Evolutionary conservation across 2,888 invertebrate genomes (phyloP).

Genomic region (Sturmia bella): DNA sequence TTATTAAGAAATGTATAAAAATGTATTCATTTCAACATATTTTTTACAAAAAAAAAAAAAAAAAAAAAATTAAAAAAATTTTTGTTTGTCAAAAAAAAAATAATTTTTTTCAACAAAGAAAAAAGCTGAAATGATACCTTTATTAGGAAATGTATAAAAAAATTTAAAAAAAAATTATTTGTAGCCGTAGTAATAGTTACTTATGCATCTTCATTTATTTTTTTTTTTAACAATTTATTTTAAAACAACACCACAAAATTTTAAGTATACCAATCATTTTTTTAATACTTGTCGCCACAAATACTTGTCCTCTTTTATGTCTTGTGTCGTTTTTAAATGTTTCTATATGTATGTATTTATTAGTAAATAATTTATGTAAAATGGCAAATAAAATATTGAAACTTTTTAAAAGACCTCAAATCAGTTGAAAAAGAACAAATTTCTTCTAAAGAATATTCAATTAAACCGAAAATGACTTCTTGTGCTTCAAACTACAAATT

Average conservation of each 20-base stretch:
- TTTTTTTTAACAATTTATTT: background rate
- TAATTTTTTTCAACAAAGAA: no score
- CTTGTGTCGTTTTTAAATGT: slow-evolving; percentile 55
- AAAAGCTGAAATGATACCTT: no score
- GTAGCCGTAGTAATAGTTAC: slow-evolving; percentile 11
- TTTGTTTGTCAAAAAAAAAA: no score
- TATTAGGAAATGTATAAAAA: no score
- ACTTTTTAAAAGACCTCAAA: slow-evolving; percentile 29
- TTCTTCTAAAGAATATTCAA: background rate
- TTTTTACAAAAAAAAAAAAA: no score
- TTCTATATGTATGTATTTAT: slow-evolving; percentile 66
- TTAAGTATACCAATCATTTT: slow-evolving; percentile 50
- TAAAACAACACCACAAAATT: slow-evolving; percentile 46
- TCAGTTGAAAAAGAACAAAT: slow-evolving; percentile 13
- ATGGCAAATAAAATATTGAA: slow-evolving; percentile 63
- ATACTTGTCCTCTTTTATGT: slow-evolving; percentile 16
- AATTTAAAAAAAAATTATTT: slow-evolving; percentile 6
- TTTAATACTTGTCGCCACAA: slow-evolving; percentile 12
- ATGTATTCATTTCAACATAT: no score
- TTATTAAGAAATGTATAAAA: no score
- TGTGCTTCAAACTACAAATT: no score
- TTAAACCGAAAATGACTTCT: no score
- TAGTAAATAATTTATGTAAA: slow-evolving; percentile 40
- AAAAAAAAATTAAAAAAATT: no score
- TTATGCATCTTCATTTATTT: slow-evolving; percentile 47